A percentile compares a stretch with the other conserved stretches of the same genome.
Conservation (phyloP, 2,888 invertebrate genomes). For the Nebria salina region DNA sequence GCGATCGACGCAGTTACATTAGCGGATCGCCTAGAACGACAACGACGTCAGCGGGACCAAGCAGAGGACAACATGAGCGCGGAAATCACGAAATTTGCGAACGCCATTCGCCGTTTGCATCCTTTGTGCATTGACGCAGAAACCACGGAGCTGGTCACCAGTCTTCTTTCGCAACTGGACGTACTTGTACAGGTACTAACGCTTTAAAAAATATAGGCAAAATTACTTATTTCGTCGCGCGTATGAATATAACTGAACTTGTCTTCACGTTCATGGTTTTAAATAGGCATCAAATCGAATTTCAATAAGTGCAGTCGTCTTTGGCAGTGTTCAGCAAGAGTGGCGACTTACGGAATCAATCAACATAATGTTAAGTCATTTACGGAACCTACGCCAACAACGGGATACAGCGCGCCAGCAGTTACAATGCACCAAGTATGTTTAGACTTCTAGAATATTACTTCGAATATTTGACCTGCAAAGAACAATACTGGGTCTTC, state of each 20-base stretch:
- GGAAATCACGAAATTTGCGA: constrained; percentile 64
- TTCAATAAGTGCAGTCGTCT: constrained; percentile 60
- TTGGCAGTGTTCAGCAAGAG: constrained; percentile 70
- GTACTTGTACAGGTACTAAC: constrained; percentile 31
- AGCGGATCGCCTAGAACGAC: constrained; percentile 66
- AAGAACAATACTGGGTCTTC: too few relatives aligned
- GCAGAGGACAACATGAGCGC: constrained; percentile 68
- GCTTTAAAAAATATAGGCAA: neutral
- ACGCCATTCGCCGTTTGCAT: constrained; percentile 59
- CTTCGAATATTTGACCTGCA: neutral
- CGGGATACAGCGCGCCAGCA: constrained; percentile 67
- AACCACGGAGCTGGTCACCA: constrained; percentile 64
- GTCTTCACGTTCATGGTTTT: neutral
- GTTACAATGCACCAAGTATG: constrained; percentile 67
- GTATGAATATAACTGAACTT: neutral
- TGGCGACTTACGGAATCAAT: constrained; percentile 67
- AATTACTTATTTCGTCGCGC: neutral
- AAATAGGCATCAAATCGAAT: constrained; percentile 57
- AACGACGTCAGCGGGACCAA: constrained; percentile 67
- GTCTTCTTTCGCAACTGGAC: constrained; percentile 64
- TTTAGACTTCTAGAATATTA: constrained; percentile 23
- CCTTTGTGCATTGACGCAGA: constrained; percentile 65
- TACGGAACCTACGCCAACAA: constrained; percentile 67
- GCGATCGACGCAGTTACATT: constrained; percentile 69
- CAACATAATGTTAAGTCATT: constrained; percentile 68